phyloP scores from a whole-genome alignment of 2,888 invertebrate species.

The Chelonus formosanus region DNA sequence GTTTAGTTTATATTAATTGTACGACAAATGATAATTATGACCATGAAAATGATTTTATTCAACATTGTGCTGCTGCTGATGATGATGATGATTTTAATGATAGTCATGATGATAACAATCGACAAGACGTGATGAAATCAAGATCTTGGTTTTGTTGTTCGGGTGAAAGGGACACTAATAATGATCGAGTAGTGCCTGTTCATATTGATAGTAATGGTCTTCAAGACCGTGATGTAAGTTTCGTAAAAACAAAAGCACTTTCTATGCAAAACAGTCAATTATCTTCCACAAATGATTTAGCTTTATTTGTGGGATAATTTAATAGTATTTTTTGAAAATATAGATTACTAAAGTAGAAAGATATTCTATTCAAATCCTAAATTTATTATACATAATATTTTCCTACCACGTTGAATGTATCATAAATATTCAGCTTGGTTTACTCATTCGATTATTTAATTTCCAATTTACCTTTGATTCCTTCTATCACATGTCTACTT shows the following conservation, averaged over 20 bases:
- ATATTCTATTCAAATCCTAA: too few species aligned
- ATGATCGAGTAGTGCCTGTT: slow-evolving; percentile 49
- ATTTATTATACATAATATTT: too few species aligned
- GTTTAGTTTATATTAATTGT: slow-evolving; percentile 51
- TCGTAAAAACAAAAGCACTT: background rate
- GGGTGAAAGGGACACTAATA: slow-evolving; percentile 46
- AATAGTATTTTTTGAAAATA: too few species aligned
- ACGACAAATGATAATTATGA: slow-evolving; percentile 48
- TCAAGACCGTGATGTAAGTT: slow-evolving; percentile 36
- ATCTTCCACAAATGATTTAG: background rate
- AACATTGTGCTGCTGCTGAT: slow-evolving; percentile 35
- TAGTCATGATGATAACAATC: slow-evolving; percentile 44
- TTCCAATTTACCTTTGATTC: background rate
- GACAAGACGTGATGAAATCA: slow-evolving; percentile 48
- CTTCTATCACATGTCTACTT: slow-evolving; percentile 2
- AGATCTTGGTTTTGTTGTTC: slow-evolving; percentile 68
- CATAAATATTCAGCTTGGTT: too few species aligned
- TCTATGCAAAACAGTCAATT: too few species aligned
- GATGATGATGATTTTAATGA: slow-evolving; percentile 45
- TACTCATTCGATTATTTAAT: background rate
- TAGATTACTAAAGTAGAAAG: too few species aligned
- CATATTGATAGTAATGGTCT: slow-evolving; percentile 43
- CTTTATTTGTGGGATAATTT: too few species aligned
- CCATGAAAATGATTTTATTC: slow-evolving; percentile 31
- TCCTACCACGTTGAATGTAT: too few species aligned